Base-by-base conservation (phyloP, 2,797 vertebrate species). In the Sternotherus odoratus region DNA sequence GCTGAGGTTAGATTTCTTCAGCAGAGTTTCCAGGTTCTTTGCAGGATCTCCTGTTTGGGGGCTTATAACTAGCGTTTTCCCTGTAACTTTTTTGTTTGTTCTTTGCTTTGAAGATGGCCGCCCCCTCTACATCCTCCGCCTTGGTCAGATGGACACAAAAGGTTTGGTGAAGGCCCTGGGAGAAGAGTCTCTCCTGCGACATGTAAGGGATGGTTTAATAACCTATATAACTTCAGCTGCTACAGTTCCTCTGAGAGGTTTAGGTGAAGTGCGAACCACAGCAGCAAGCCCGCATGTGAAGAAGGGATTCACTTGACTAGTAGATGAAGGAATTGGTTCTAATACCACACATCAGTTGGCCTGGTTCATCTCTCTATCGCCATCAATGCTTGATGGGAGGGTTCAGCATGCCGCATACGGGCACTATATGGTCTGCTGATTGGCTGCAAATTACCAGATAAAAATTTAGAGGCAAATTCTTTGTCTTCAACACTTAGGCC, bases 81-180 rank as follows among this genome's bases (percentile, higher is more conserved):
- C 77, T 36, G 33, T 39, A 86, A 74, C 19, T 26, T 86, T 19
- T 93, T 43, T 88, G 75, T 79, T 39, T 54, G 0, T 39, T 7
- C 72, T 87, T 88, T 90, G 72, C 77, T 89, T 72, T 92, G 49
- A 83, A 98, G 99, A 99, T 19, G 99, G 99, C 0, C 98, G 99
- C 33, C 99, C 99, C 0, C 98, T 99, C 11, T 99, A 99, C 82
- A 98, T 99, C 87, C 97, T 99, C 77, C 99, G 98, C 46, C 98
- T 99, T 33, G 99, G 99, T 24, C 99, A 99, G 96, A 99, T 99
- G 99, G 99, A 99, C 98, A 99, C 99, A 1, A 99, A 99, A 87
- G 99, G 99, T 26, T 96, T 99, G 96, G 98, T 99, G 80, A 99
- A 99, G 95, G 99, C 99, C 0, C 93, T 99, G 60, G 99, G 99